Percentiles rank a stretch among this genome's conserved stretches.
These are phyloP conservation scores for Athrips mouffetella DNA, from an alignment of 2,888 invertebrate species.

Conservation along the genomic window DNA sequence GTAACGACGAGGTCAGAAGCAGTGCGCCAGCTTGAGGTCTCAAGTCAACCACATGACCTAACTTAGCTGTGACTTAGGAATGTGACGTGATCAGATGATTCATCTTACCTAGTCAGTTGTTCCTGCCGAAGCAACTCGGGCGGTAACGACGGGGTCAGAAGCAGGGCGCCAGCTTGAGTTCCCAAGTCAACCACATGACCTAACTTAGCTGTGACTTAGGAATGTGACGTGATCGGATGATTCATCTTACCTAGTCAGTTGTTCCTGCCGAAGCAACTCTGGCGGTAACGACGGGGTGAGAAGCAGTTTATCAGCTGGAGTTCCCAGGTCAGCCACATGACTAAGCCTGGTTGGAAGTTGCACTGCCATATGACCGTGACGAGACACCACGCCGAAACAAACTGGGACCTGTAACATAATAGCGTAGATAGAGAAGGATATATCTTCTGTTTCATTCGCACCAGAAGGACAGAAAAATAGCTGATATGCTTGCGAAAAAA, in stretches of 20 bases:
- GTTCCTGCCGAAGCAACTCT: slow-evolving; percentile 86
- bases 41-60: too few relatives aligned
- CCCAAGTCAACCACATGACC: too few relatives aligned
- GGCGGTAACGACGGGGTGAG: slow-evolving; percentile 80
- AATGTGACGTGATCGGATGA: too few relatives aligned
- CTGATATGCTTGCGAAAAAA: too few relatives aligned
- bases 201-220: too few relatives aligned
- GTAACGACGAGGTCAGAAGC: slow-evolving; percentile 76
- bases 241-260: slow-evolving; percentile 35
- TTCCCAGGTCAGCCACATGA: slow-evolving; percentile 54
- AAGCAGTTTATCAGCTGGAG: slow-evolving; percentile 55
- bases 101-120: slow-evolving; percentile 47
- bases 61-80: too few relatives aligned
- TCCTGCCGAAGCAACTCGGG: slow-evolving; percentile 86
- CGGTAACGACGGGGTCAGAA: slow-evolving; percentile 79
- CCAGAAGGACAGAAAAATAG: too few relatives aligned
- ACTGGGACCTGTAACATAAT: slow-evolving; percentile 84
- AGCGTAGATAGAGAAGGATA: too few relatives aligned
- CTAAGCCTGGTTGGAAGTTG: slow-evolving; percentile 93
- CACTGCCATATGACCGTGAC: slow-evolving; percentile 96
- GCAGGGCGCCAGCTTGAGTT: slow-evolving; percentile 54
- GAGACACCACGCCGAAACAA: slow-evolving; percentile 97
- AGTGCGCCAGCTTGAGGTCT: too few relatives aligned
- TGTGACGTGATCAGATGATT: too few relatives aligned
- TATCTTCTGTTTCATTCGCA: too few relatives aligned